Evolutionary conservation across 53 echinoderm and acorn worm genomes (phyloP), one percentile per base, ranked within the genome.

Genomic region (Mesocentrotus franciscanus): DNA sequence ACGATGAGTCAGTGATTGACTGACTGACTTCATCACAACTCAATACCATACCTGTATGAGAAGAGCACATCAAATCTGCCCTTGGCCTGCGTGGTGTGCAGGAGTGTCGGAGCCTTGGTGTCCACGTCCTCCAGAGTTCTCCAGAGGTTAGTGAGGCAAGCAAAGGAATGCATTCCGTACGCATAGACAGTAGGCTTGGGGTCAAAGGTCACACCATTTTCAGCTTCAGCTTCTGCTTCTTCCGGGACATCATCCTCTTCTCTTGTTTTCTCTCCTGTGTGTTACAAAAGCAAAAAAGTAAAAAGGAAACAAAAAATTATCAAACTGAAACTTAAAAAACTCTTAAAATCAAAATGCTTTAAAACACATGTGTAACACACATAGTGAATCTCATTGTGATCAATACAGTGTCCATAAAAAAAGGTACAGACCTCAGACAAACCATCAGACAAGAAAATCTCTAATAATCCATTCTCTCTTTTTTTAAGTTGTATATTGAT

Each of bases 81-180:
- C 56, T 93, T 95, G n/a, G 94, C 91, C 71, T 78, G 93, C 1
- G 95, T 96, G 94, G 94, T 96, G 81, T 96, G 96, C 17, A 96
- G 90, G 87, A 96, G 94, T 1, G 96, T 95, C 22, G 96, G 96
- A 49, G 95, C 93, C 55, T 89, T 93, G 33, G 91, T 61, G 14
- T 95, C 96, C 13, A 89, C 76, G 36, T 95, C 95, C 29, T 95
- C 64, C 12, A 96, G 91, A 12, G 95, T 62, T 92, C 92, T 96
- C 96, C 96, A 96, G 22, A 93, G 70, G 62, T 95, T 72, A 58
- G 95, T 93, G 20, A 96, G 81, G 90, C 95, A 95, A 56, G 90
- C 29, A 71, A 96, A 96, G 85, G 95, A 72, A 81, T 96, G 96
- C 74, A 96, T 78, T 64, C 93, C 90, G 87, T 95, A 96, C 15